Base-by-base conservation (phyloP, 2,797 vertebrate genomes). In the Antennarius maculatus region DNA sequence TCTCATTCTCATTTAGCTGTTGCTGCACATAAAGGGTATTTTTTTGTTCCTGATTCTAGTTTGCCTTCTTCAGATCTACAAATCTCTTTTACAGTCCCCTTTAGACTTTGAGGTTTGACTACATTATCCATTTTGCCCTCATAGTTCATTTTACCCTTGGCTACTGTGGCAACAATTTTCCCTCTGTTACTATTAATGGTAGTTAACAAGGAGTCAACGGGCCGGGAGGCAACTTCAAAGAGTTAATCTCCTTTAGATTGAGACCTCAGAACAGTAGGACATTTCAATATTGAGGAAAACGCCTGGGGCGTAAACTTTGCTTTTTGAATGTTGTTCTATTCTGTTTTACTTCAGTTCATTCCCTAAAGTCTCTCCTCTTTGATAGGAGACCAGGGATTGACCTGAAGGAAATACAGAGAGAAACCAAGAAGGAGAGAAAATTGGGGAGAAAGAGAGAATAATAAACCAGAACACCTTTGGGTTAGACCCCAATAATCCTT, bases 191-290 rank as follows among this genome's bases (percentile, higher is more conserved):
- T 77, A 84, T 88, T 89, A 87, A 90, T 89, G 83, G 71, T 57
- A 64, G 69, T 79, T 88, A 90, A 90, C 46, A 71, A 89, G 88
- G 52, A 10, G 69, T 74, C 60, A 71, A 71, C 66, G 31, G 81
- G 68, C 71, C 53, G 13, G 60, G 62, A 79, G 77, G 69, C 57
- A 23, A 60, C 86, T 88, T 89, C 85, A 91, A 91, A 89, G 83
- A 89, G 83, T 80, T 92, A 91, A 91, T 89, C 88, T 89, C 74
- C 79, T 90, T 91, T 86, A 89, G 87, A 89, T 86, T 89, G 71
- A 82, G 72, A 66, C 67, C 67, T 56, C 69, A 79, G 82, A 92
- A 86, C 89, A 86, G 87, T 83, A 65, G 83, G 87, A 78, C 74
- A 14, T 83, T 90, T 84, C 71, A 88, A 86, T 90, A 85, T 88